Percentiles rank a stretch among this genome's conserved stretches.
phyloP scores from a whole-genome alignment of 2,888 invertebrate genomes.

The Pterostichus madidus region DNA sequence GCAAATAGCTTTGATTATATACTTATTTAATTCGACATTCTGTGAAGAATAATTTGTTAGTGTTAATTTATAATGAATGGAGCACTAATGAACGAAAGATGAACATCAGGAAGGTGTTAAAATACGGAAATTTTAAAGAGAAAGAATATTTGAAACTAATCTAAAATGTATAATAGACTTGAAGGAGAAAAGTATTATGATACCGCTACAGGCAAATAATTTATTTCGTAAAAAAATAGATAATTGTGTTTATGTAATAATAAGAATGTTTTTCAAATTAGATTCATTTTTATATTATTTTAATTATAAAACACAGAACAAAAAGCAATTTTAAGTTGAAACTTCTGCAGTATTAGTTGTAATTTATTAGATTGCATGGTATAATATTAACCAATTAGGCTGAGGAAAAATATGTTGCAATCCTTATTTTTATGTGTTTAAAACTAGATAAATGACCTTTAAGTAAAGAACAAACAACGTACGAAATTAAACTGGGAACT shows the following conservation, averaged over 20 bases:
- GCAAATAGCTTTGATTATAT: constrained; percentile 18
- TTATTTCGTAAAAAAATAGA: constrained; percentile 13
- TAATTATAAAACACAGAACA: background rate
- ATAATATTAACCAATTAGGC: background rate
- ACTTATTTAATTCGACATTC: constrained; percentile 13
- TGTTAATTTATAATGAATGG: constrained; percentile 21
- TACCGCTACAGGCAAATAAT: constrained; percentile 7
- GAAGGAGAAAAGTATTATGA: constrained; percentile 18
- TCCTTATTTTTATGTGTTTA: background rate
- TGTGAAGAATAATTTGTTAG: background rate
- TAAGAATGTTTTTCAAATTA: constrained; percentile 25
- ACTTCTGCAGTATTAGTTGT: constrained; percentile 9
- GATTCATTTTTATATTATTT: background rate
- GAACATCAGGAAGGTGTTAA: background rate
- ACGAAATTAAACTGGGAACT: background rate
- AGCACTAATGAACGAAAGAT: background rate
- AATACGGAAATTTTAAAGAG: constrained; percentile 25
- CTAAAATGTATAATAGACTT: constrained; percentile 5
- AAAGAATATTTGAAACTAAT: constrained; percentile 4
- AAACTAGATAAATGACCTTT: background rate
- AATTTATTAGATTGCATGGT: background rate
- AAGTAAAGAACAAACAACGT: background rate
- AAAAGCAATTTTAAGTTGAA: background rate
- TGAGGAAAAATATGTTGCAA: background rate
- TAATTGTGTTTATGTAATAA: constrained; percentile 21